Evolutionary conservation across 2,113 vertebrate species (phyloP).

Genomic region (Callopanchax toddi): DNA sequence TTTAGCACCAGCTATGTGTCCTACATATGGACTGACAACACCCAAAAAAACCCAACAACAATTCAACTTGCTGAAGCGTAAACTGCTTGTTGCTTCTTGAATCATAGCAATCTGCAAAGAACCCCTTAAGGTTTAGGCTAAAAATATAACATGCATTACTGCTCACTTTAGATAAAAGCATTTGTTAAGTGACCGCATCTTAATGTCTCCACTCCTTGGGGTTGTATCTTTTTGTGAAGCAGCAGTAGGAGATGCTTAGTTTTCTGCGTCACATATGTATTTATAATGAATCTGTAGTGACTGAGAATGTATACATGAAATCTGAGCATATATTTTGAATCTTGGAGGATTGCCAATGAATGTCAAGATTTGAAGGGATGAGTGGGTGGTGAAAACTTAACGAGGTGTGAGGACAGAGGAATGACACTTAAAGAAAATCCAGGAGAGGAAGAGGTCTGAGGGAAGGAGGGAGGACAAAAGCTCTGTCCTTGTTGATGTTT

Average conservation of each 20-base stretch:
- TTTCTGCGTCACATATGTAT: conserved; percentile 53
- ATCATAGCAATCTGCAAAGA: conserved; percentile 31
- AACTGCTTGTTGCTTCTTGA: conserved; percentile 20
- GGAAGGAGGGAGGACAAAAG: conserved; percentile 1
- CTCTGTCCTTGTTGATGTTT: conserved; percentile 54
- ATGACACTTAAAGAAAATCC: conserved; percentile 1
- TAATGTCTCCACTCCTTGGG: conserved; percentile 33
- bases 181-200: conserved; percentile 59
- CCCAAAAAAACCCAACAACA: conserved; percentile 1
- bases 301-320: conserved; percentile 48
- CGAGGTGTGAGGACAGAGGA: neutral
- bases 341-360: conserved; percentile 11
- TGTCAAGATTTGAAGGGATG: neutral
- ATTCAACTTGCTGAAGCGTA: conserved; percentile 21
- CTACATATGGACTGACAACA: conserved; percentile 46
- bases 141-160: conserved; percentile 59
- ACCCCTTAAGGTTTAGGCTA: conserved; percentile 37
- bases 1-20: conserved; percentile 40
- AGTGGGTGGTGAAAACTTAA: conserved; percentile 29
- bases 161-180: conserved; percentile 65
- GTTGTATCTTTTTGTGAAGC: conserved; percentile 22
- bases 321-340: conserved; percentile 16
- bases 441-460: conserved; percentile 4
- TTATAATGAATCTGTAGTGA: conserved; percentile 61
- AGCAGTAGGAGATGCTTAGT: conserved; percentile 39